Conservation (phyloP, 2,888 invertebrate genomes). For the Fissipunctia ypsillon region DNA sequence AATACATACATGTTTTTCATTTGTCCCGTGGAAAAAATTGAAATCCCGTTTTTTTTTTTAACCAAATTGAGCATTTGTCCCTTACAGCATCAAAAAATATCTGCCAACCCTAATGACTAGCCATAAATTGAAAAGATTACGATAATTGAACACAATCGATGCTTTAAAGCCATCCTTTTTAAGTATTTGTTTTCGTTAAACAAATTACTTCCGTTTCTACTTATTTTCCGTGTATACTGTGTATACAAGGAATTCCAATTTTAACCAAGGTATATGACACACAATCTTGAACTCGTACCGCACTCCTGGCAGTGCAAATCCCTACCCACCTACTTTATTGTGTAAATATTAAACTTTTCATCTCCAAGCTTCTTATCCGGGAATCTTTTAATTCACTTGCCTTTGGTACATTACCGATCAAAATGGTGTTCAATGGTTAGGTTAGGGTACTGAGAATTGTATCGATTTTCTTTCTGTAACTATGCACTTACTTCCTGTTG, state of each 20-base stretch:
- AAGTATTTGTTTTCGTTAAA: background rate
- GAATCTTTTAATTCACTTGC: constrained; percentile 20
- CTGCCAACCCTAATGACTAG: background rate
- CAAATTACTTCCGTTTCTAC: constrained; percentile 11
- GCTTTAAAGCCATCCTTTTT: constrained; percentile 6
- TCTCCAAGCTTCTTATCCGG: background rate
- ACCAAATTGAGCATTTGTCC: too few relatives aligned
- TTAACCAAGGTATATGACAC: constrained; percentile 29
- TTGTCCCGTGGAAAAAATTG: too few relatives aligned
- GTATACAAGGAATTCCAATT: constrained; percentile 21
- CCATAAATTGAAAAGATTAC: background rate
- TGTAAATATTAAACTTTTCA: constrained; percentile 41
- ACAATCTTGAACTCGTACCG: constrained; percentile 30
- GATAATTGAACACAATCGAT: constrained; percentile 31
- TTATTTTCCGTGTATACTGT: background rate
- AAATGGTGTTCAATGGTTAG: constrained; percentile 10
- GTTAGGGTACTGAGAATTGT: background rate
- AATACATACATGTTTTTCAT: too few relatives aligned
- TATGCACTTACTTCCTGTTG: background rate
- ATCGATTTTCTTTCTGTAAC: constrained; percentile 26
- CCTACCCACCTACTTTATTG: constrained; percentile 21
- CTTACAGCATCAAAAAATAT: too few relatives aligned
- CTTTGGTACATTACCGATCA: constrained; percentile 20
- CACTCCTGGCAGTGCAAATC: constrained; percentile 27
- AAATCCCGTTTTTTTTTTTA: too few relatives aligned